Evolutionary conservation across 2,888 invertebrate species (phyloP), one percentile per base, ranked within the genome.

Genomic region (Serripes groenlandicus): DNA sequence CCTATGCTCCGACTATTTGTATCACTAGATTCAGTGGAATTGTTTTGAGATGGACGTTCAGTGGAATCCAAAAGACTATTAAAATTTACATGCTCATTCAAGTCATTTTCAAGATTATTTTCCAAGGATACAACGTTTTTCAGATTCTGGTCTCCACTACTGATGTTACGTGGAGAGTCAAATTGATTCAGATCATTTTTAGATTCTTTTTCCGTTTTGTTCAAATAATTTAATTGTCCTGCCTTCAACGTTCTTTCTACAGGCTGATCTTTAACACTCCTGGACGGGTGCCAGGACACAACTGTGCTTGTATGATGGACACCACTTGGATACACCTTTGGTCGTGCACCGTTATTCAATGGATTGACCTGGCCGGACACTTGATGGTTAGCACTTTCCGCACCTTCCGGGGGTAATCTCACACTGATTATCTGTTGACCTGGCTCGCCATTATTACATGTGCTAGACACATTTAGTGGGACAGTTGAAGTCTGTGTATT

Each of bases 391-490:
- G 15, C 34, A 42, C 42, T 66, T 42, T 66, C 66, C 5, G 66
- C 66, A 18, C 66, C 66, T n/a, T 66, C 66, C 26, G 66, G 66
- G 30, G 66, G 66, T 2, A 42, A 26, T 23, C 66, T n/a, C 26
- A 5, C 66, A 26, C 18, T 49, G 7, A 3, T 49, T 21, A 49
- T 21, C 49, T 21, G 15, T 5, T 5, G 49, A 5, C 49, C 49
- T 49, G 49, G 3, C 21, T n/a, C n/a, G n/a, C n/a, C n/a, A n/a
- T n/a, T n/a, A n/a, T n/a, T n/a, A n/a, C n/a, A n/a, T n/a, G n/a
- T n/a, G n/a, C n/a, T n/a, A n/a, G n/a, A n/a, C n/a, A n/a, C n/a
- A n/a, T n/a, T n/a, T n/a, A n/a, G n/a, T n/a, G n/a, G n/a, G n/a
- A n/a, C n/a, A n/a, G n/a, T n/a, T n/a, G n/a, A n/a, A n/a, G n/a